phyloP scores from a whole-genome alignment of 2,888 invertebrate species.

The Isotomurus palustris region DNA sequence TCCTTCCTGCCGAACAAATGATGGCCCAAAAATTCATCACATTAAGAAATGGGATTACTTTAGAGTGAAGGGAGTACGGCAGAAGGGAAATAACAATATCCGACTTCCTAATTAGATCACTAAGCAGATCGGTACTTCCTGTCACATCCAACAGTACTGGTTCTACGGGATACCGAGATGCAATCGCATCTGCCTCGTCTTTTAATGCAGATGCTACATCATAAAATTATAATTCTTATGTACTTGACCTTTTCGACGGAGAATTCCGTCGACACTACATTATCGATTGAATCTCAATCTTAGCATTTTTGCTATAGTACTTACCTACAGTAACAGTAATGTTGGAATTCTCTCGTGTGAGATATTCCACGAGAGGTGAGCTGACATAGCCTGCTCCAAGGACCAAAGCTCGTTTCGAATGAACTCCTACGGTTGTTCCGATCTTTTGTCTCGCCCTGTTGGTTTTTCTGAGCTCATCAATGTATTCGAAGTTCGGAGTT shows the following conservation, averaged over 20 bases:
- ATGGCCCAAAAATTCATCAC: background rate
- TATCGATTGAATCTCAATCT: too few species aligned
- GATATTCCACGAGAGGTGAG: conserved; percentile 89
- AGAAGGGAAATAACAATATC: conserved; percentile 81
- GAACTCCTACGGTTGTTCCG: background rate
- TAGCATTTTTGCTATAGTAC: too few species aligned
- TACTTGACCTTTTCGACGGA: too few species aligned
- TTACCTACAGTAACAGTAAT: conserved; percentile 76
- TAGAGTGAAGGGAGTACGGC: conserved; percentile 83
- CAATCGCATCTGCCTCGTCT: conserved; percentile 81
- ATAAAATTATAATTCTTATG: background rate
- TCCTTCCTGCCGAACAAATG: too few species aligned
- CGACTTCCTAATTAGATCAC: conserved; percentile 66
- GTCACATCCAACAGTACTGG: conserved; percentile 77
- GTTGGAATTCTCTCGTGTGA: conserved; percentile 67
- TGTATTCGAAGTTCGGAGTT: conserved; percentile 91
- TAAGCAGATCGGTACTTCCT: conserved; percentile 64
- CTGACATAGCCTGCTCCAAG: conserved; percentile 94
- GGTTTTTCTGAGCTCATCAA: conserved; percentile 74
- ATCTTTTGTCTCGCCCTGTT: conserved; percentile 53
- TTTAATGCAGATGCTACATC: conserved; percentile 76
- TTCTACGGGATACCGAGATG: conserved; percentile 68
- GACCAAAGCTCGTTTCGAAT: conserved; percentile 68
- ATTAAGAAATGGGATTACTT: conserved; percentile 51
- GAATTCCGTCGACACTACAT: too few species aligned